A percentile compares a stretch with the other conserved stretches of the same genome.
phyloP scores from a whole-genome alignment of 2,888 invertebrate genomes.

The Heliconius erato region DNA sequence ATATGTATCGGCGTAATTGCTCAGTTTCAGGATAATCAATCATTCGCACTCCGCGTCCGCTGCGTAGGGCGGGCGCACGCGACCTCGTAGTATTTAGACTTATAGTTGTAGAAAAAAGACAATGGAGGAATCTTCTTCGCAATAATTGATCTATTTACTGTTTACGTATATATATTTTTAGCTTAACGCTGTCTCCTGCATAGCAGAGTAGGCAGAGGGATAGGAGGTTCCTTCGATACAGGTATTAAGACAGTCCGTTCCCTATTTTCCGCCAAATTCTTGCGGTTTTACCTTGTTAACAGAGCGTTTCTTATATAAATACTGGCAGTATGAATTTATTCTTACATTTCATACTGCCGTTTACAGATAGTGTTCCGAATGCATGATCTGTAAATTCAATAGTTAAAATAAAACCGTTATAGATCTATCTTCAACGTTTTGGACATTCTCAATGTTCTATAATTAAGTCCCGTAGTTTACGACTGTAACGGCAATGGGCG shows the following conservation, averaged over 20 bases:
- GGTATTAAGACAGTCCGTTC: neutral
- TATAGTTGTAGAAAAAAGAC: neutral
- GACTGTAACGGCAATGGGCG: neutral
- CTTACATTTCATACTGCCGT: neutral
- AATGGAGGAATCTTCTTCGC: neutral
- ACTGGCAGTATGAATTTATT: too few relatives aligned
- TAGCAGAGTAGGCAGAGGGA: neutral
- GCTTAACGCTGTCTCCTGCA: neutral
- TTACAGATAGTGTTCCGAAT: neutral
- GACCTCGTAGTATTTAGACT: neutral
- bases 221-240: too few relatives aligned
- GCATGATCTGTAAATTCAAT: neutral
- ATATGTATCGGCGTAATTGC: conserved; percentile 9
- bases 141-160: conserved; percentile 1
- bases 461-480: neutral
- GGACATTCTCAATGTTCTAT: neutral
- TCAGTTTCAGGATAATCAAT: conserved; percentile 30
- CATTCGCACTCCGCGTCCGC: conserved; percentile 23
- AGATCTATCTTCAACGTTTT: neutral
- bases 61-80: neutral
- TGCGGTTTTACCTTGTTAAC: too few relatives aligned
- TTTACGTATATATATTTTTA: neutral
- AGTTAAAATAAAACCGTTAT: neutral
- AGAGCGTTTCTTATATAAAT: too few relatives aligned
- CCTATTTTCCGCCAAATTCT: too few relatives aligned